phyloP scores from a whole-genome alignment of 2,113 vertebrate species.

The Vireo altiloquus region DNA sequence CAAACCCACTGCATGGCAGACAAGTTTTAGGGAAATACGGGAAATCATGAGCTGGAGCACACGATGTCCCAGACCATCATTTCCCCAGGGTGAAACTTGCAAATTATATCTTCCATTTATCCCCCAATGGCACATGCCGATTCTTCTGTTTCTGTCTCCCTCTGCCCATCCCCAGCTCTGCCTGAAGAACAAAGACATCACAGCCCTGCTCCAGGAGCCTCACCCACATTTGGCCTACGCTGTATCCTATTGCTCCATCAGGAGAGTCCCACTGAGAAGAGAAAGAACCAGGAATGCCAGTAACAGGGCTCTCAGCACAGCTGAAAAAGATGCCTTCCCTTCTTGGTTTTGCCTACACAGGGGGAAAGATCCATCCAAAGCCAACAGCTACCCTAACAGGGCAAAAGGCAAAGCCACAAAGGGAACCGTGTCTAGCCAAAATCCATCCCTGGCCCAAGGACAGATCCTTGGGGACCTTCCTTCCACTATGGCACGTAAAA shows the following conservation, averaged over 20 bases:
- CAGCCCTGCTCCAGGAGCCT: constrained; percentile 33
- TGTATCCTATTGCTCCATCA: not conserved
- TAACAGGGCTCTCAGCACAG: not conserved
- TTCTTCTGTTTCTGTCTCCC: not conserved
- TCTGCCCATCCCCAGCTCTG: constrained; percentile 27
- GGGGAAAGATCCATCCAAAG: not conserved
- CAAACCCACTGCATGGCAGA: accelerated
- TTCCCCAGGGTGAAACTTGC: not conserved
- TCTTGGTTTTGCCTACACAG: not conserved
- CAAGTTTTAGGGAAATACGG: not conserved
- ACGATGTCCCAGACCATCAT: accelerated
- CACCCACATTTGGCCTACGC: not conserved
- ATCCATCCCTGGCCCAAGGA: not conserved
- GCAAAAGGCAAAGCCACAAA: not conserved
- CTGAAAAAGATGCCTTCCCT: not conserved
- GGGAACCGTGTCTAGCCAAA: not conserved
- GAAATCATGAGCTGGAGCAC: not conserved
- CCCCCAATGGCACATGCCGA: not conserved
- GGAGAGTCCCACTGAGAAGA: not conserved
- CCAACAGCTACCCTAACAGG: not conserved
- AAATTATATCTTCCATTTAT: not conserved
- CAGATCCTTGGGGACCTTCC: not conserved
- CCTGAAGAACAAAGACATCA: constrained; percentile 60
- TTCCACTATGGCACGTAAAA: not conserved
- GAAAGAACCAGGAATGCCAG: not conserved